phyloP scores from a whole-genome alignment of 2,797 vertebrate genomes.

The Melanotaenia boesemani region DNA sequence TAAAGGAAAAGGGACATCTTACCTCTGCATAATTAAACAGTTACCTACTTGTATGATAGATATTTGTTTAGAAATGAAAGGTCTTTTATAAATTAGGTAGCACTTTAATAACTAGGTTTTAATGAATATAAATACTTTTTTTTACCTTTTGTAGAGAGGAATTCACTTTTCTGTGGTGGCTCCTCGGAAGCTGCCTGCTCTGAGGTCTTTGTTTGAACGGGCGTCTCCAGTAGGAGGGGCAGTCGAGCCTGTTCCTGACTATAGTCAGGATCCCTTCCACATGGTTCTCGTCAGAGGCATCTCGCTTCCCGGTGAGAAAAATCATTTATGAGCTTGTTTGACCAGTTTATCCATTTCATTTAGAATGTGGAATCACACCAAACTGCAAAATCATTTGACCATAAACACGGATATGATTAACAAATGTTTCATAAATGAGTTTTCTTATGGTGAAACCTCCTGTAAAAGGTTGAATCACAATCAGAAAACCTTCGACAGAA shows the following conservation, averaged over 20 bases:
- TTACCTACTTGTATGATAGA: not conserved
- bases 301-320: constrained; percentile 87
- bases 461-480: not conserved
- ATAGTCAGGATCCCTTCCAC: constrained; percentile 92
- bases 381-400: not conserved
- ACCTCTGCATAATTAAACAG: not conserved
- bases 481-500: not conserved
- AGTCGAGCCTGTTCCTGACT: constrained; percentile 87
- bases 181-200: constrained; percentile 90
- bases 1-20: not conserved
- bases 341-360: not conserved
- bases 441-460: not conserved
- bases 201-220: constrained; percentile 89
- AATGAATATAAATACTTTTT: not conserved
- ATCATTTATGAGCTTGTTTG: not conserved
- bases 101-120: not conserved
- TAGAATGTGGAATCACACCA: not conserved
- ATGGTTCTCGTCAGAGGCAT: constrained; percentile 93
- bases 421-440: not conserved
- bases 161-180: constrained; percentile 94
- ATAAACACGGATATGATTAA: not conserved
- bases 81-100: not conserved
- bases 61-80: not conserved
- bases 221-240: constrained; percentile 84
- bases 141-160: constrained; percentile 80